Conservation (phyloP, 1,140 invertebrate genomes). For the Bombus sibiricus region DNA sequence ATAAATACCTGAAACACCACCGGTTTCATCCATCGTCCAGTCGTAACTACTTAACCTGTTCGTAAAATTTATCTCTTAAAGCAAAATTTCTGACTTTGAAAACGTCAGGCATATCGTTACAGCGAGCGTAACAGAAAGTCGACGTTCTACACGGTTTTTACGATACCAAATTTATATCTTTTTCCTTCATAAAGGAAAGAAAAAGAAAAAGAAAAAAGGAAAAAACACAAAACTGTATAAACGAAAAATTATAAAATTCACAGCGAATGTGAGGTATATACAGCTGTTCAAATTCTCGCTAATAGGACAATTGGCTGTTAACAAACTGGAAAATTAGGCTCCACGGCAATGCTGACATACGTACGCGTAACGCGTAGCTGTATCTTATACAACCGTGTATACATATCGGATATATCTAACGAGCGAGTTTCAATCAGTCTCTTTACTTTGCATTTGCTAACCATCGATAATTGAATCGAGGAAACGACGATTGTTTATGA, state of each 20-base stretch:
- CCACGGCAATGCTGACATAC: not conserved
- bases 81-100: not conserved
- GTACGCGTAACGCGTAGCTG: not conserved
- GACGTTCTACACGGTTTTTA: not conserved
- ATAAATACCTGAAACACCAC: not conserved
- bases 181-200: not conserved
- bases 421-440: conserved; percentile 47
- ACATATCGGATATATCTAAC: not conserved
- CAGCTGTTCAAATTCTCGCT: not conserved
- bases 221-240: not conserved
- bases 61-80: not conserved
- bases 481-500: conserved; percentile 56
- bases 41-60: not conserved
- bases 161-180: not conserved
- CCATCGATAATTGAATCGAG: conserved; percentile 39
- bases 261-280: not conserved
- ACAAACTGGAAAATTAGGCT: conserved; percentile 22
- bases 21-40: not conserved
- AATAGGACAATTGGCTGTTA: not conserved
- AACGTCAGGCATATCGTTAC: not conserved
- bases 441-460: conserved; percentile 38
- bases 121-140: not conserved
- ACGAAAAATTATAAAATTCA: not conserved
- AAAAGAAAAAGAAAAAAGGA: no score
- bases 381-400: no score